Evolutionary conservation across 2,888 invertebrate genomes (phyloP), one percentile per base, ranked within the genome.

Genomic region (Drosophila fulvimacula): DNA sequence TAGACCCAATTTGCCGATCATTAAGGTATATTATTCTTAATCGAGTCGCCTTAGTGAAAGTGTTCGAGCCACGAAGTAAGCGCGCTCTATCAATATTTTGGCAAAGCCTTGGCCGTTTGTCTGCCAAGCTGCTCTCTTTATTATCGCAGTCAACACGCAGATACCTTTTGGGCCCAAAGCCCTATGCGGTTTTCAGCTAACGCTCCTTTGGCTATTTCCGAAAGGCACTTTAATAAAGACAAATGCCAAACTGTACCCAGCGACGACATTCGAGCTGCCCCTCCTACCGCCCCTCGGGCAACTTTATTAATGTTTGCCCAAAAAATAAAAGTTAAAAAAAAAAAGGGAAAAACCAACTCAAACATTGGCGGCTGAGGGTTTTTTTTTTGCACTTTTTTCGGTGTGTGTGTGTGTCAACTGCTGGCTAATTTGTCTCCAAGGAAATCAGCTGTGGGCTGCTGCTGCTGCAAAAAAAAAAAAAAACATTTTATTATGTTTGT

Each of bases 391-490:
- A 56, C 60, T 21, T 64, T 41, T 51, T 52, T 51, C 30, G 41
- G 39, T 58, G 34, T 60, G 34, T 55, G 60, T 72, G 21, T 65
- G 71, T 73, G 80, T 82, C 82, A 85, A 82, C 83, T 81, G 69
- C 65, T 70, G 66, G 73, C 81, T 86, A 88, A 86, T 88, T 81
- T 84, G 82, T 84, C 86, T 88, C 86, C 70, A 60, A 86, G 86
- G 88, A 88, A 86, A 86, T 86, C 82, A 88, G 74, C 69, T 82
- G 75, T 66, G 86, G 83, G 68, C 61, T 56, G 48, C 57, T 72
- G 68, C 61, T 56, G 48, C 57, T 72, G 67, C 27, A 60, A 53
- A 44, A 21, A 38, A 21, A 44, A 48, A 19, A 21, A 52, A 52
- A 65, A 60, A 57, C 55, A 55, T 74, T 69, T 71, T 75, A 81